A percentile compares a stretch with the other conserved stretches of the same genome.
Conservation (phyloP, 1,140 invertebrate genomes). For the Delia radicum region DNA sequence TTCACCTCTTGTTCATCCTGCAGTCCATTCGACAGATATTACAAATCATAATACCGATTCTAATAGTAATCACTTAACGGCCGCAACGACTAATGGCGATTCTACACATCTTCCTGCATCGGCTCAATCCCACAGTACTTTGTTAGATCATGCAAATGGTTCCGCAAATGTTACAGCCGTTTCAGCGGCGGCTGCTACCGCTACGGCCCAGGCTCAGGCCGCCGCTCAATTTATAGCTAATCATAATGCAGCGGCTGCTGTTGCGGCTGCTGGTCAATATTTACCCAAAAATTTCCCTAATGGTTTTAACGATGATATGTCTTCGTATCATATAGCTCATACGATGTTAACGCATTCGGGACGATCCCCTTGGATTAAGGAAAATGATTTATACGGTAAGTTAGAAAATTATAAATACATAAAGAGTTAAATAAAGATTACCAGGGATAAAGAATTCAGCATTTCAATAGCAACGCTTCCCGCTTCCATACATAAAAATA, state of each 20-base stretch:
- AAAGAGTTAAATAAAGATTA: no score
- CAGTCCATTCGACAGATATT: background rate
- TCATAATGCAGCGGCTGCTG: conserved; percentile 46
- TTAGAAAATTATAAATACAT: no score
- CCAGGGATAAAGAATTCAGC: no score
- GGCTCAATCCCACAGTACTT: background rate
- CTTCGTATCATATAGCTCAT: conserved; percentile 52
- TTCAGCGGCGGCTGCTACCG: conserved; percentile 34
- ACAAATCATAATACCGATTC: background rate
- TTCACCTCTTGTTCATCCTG: conserved; percentile 38
- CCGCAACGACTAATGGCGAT: background rate
- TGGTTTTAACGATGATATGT: conserved; percentile 48
- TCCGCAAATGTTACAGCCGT: conserved; percentile 33
- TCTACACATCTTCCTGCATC: conserved; percentile 28
- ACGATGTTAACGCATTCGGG: conserved; percentile 50
- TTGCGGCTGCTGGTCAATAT: conserved; percentile 49
- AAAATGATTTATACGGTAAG: conserved; percentile 53
- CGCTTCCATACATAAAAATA: no score
- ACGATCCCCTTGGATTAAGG: conserved; percentile 50
- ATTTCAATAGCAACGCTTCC: no score
- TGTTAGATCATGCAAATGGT: background rate
- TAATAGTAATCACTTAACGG: conserved; percentile 23
- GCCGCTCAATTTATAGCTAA: conserved; percentile 49
- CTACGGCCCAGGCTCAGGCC: conserved; percentile 43
- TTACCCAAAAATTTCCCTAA: conserved; percentile 49